Percentiles rank a stretch among this genome's conserved stretches.
Evolutionary conservation across 2,797 vertebrate genomes (phyloP).

Genomic region (Chloroceryle amazona): DNA sequence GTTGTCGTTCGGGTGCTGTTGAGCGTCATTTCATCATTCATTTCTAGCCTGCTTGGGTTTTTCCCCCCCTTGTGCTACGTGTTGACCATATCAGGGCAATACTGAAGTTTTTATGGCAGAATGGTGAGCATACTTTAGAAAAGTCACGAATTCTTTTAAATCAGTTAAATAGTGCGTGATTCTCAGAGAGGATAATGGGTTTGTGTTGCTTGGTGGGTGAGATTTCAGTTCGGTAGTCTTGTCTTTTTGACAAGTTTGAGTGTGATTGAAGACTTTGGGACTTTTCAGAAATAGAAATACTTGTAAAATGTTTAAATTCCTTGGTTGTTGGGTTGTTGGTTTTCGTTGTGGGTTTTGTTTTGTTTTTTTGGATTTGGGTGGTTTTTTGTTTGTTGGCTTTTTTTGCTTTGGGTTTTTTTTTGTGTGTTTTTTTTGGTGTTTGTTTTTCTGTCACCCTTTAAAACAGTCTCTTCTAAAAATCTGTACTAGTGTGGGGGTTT

Average conservation of each 20-base stretch:
- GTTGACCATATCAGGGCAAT: not conserved
- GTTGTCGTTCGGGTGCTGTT: not conserved
- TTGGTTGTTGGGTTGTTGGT: not conserved
- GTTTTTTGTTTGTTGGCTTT: too few species aligned
- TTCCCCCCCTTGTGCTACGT: accelerated
- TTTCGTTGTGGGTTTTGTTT: too few species aligned
- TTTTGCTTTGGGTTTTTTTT: not conserved
- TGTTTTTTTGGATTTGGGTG: not conserved
- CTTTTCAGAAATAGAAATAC: not conserved
- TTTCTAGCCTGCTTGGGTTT: not conserved
- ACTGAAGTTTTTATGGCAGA: not conserved
- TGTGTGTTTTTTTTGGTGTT: too few species aligned
- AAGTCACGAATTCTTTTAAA: not conserved
- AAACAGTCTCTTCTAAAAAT: not conserved
- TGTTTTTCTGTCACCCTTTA: not conserved
- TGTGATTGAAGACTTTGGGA: not conserved
- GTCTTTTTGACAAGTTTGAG: not conserved
- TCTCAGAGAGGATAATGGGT: not conserved
- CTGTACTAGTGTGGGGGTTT: not conserved
- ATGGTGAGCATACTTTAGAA: not conserved
- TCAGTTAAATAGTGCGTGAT: not conserved
- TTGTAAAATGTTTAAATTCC: not conserved
- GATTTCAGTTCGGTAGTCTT: not conserved
- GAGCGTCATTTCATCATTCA: not conserved
- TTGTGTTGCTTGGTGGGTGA: accelerated